A percentile compares a stretch with the other conserved stretches of the same genome.
Evolutionary conservation across 2,797 vertebrate species (phyloP).

Genomic region (Hephaestus fuliginosus): DNA sequence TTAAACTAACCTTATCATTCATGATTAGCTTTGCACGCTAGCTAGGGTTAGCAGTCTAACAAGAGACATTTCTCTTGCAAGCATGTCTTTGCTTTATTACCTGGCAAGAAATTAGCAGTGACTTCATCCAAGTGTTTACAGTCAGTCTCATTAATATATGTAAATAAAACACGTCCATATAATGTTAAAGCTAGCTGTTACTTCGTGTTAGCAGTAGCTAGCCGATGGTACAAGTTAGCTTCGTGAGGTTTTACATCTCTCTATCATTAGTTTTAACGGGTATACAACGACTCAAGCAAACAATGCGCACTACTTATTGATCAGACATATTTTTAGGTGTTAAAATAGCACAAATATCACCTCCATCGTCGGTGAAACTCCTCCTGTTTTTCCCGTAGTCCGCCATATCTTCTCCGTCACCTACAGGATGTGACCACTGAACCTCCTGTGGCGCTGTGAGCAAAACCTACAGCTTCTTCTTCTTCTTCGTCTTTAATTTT

Average conservation of each 20-base stretch:
- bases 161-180: too few species aligned
- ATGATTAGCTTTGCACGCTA: constrained; percentile 12
- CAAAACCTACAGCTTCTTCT: background rate
- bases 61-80: fast-evolving
- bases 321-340: constrained; percentile 17
- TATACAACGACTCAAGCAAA: background rate
- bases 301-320: background rate
- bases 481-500: too few species aligned
- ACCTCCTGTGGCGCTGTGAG: constrained; percentile 26
- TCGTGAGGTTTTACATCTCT: background rate
- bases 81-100: background rate
- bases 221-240: constrained; percentile 22
- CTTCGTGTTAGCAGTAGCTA: constrained; percentile 45
- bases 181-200: background rate
- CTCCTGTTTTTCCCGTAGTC: constrained; percentile 66
- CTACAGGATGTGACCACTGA: background rate
- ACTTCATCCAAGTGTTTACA: background rate
- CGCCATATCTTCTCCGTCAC: constrained; percentile 68
- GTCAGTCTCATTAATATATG: fast-evolving
- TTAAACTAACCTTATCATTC: background rate
- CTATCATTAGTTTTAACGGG: background rate
- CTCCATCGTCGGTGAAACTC: constrained; percentile 76
- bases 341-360: constrained; percentile 83
- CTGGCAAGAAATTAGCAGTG: background rate
- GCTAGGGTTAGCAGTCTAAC: constrained; percentile 12